Evolutionary conservation across 2,888 invertebrate species (phyloP).

Genomic region (Tanypteryx hageni): DNA sequence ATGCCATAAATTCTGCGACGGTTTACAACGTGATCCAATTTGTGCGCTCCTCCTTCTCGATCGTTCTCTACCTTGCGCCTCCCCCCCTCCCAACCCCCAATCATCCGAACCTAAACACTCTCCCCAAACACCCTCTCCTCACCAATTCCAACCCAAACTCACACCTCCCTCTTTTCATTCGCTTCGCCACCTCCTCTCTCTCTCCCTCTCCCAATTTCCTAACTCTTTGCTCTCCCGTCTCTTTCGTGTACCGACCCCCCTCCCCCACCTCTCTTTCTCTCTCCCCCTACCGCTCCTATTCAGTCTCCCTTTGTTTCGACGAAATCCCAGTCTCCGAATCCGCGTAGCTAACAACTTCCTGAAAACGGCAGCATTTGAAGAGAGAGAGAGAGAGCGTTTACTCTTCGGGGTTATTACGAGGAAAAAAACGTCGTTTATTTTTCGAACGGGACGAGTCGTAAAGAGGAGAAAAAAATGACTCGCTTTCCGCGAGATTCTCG

Average conservation of each 20-base stretch:
- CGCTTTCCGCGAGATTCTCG: background rate
- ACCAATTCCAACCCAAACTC: background rate
- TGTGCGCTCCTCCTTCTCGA: background rate
- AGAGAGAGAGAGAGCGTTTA: background rate
- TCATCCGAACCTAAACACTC: background rate
- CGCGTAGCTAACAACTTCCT: slow-evolving; percentile 8
- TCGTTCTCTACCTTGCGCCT: background rate
- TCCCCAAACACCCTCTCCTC: background rate
- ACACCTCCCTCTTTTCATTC: background rate
- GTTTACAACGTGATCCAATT: background rate
- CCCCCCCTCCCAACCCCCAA: background rate
- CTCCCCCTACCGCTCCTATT: background rate
- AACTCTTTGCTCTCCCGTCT: background rate
- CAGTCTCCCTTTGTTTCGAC: slow-evolving; percentile 14
- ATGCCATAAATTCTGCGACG: background rate
- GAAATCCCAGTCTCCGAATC: background rate
- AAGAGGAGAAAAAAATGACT: background rate
- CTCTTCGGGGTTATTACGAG: background rate
- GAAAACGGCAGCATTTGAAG: background rate
- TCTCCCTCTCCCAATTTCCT: background rate
- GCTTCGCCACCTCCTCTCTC: background rate
- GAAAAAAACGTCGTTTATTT: background rate
- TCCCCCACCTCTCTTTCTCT: background rate
- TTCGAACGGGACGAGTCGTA: background rate
- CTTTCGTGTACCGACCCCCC: background rate